Conservation (phyloP, 2,113 vertebrate species). For the Rhizomys pruinosus region DNA sequence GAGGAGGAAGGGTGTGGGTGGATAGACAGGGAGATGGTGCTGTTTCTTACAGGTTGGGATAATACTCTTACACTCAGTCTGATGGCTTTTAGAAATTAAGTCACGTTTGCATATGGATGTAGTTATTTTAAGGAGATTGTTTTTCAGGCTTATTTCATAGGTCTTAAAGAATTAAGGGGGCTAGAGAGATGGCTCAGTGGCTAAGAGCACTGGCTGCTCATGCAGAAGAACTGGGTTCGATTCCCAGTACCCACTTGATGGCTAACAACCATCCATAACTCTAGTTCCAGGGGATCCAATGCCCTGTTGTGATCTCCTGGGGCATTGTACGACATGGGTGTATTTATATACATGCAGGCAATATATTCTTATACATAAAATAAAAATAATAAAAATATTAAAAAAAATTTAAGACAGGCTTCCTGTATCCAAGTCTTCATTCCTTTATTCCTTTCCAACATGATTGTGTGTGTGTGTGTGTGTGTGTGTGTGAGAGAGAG, state of each 20-base stretch:
- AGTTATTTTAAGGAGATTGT: background rate
- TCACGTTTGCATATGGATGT: constrained; percentile 3
- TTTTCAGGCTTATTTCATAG: constrained; percentile 23
- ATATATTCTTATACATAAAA: too few species aligned
- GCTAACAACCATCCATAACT: too few species aligned
- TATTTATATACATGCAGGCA: too few species aligned
- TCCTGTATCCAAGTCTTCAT: constrained; percentile 5
- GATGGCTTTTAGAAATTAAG: constrained; percentile 26
- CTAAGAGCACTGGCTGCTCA: too few species aligned
- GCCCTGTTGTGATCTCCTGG: too few species aligned
- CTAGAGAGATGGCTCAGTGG: too few species aligned
- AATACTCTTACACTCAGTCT: background rate
- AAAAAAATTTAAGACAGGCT: constrained; percentile 18
- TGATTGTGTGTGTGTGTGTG: background rate
- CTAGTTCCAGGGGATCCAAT: too few species aligned
- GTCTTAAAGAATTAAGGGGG: constrained; percentile 28
- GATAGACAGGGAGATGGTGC: background rate
- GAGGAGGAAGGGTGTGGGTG: background rate
- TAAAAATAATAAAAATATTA: too few species aligned
- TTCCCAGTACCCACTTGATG: too few species aligned
- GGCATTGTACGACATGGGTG: too few species aligned
- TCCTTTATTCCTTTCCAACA: background rate
- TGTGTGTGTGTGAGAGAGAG: background rate
- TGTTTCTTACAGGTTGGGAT: background rate
- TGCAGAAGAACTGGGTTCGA: too few species aligned